These are phyloP conservation scores for Betta splendens DNA, from an alignment of 2,797 vertebrate species.

Conservation along the genomic window DNA sequence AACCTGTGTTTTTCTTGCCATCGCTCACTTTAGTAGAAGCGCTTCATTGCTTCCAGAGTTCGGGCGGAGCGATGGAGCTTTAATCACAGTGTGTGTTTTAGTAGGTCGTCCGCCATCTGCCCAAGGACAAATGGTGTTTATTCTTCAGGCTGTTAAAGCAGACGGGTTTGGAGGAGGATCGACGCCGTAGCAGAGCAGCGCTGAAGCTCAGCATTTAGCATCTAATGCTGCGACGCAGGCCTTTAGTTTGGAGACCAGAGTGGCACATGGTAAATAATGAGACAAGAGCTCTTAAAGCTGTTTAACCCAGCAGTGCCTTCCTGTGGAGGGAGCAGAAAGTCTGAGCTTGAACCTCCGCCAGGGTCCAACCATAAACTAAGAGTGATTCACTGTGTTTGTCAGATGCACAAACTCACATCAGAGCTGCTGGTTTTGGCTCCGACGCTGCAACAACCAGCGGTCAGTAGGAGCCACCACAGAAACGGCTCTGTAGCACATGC, in stretches of 20 bases:
- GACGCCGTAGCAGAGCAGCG: no score
- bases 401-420: constrained; percentile 46
- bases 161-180: constrained; percentile 13
- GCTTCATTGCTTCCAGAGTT: constrained; percentile 57
- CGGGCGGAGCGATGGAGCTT: constrained; percentile 33
- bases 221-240: background rate
- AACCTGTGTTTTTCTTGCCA: constrained; percentile 39
- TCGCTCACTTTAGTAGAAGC: constrained; percentile 11
- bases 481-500: constrained; percentile 28
- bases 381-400: constrained; percentile 47
- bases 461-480: constrained; percentile 28
- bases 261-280: no score
- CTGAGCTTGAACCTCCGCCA: constrained; percentile 31
- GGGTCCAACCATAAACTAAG: constrained; percentile 28
- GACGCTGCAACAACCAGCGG: constrained; percentile 36
- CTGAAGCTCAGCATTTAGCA: constrained; percentile 8
- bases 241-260: background rate
- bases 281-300: background rate
- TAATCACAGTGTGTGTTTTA: constrained; percentile 63
- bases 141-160: constrained; percentile 21
- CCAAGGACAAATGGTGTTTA: constrained; percentile 49
- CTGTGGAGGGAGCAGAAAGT: constrained; percentile 23
- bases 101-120: constrained; percentile 43
- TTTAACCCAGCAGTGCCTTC: constrained; percentile 31
- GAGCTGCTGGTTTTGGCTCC: constrained; percentile 49